These are phyloP conservation scores for Ia io DNA, from an alignment of 2,113 vertebrate genomes.

Conservation along the genomic window DNA sequence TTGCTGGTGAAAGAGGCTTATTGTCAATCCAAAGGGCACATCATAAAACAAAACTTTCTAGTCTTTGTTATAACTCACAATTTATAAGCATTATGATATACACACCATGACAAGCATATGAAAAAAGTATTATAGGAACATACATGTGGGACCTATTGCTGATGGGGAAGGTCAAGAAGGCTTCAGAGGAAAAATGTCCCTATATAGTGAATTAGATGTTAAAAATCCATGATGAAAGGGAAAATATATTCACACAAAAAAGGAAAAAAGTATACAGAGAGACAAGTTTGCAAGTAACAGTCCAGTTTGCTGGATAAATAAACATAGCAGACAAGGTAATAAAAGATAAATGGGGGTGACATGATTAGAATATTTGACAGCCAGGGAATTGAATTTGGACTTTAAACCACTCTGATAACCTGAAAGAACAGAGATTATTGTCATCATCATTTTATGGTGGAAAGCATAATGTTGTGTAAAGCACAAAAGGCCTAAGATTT, in stretches of 20 bases:
- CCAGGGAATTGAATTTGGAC: background rate
- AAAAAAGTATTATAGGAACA: background rate
- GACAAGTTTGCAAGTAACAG: background rate
- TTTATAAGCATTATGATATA: background rate
- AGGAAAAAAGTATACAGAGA: background rate
- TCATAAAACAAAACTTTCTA: background rate
- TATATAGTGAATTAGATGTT: background rate
- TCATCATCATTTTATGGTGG: background rate
- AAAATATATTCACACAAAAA: background rate
- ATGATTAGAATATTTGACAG: background rate
- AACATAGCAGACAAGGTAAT: background rate
- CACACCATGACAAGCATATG: background rate
- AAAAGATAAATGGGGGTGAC: background rate
- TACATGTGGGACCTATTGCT: background rate
- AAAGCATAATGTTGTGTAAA: background rate
- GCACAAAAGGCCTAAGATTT: background rate
- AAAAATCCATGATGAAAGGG: background rate
- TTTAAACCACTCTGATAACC: background rate
- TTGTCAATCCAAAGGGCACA: background rate
- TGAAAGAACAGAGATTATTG: background rate
- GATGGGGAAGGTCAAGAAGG: background rate
- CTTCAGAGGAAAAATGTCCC: background rate
- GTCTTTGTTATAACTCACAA: background rate
- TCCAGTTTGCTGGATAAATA: background rate
- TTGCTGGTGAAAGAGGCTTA: background rate